phyloP scores from a whole-genome alignment of 2,113 vertebrate species.

The Crocuta crocuta region DNA sequence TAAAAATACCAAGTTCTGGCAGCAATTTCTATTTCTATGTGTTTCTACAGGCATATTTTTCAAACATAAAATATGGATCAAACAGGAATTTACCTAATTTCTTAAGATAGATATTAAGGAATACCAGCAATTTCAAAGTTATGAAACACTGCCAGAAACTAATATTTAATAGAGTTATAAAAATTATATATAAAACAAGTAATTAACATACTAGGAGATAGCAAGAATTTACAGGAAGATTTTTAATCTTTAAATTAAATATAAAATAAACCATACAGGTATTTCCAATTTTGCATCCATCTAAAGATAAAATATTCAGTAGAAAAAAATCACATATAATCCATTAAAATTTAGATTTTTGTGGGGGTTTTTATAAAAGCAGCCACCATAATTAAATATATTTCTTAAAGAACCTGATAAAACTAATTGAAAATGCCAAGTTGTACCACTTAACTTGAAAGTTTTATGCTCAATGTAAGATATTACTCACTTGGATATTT shows the following conservation, averaged over 20 bases:
- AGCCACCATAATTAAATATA: not conserved
- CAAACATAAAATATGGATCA: constrained; percentile 69
- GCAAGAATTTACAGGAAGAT: not conserved
- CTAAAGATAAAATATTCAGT: constrained; percentile 8
- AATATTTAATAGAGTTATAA: constrained; percentile 22
- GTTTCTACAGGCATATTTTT: constrained; percentile 66
- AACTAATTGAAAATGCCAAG: not conserved
- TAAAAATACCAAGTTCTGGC: constrained; percentile 78
- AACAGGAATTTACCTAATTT: constrained; percentile 70
- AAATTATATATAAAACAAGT: constrained; percentile 20
- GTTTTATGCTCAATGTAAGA: not conserved
- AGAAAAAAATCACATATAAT: not conserved
- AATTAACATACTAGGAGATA: not conserved
- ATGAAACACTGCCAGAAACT: constrained; percentile 59
- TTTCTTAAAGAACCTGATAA: constrained; percentile 7
- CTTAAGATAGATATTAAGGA: constrained; percentile 60
- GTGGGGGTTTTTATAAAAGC: not conserved
- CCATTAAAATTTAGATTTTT: not conserved
- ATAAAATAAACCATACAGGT: not conserved
- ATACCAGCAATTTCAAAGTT: constrained; percentile 52
- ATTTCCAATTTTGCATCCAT: not conserved
- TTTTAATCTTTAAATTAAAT: not conserved
- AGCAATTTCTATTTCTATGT: constrained; percentile 66
- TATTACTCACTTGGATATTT: not conserved
- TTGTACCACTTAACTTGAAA: not conserved